Percentiles rank a stretch among this genome's conserved stretches.
phyloP scores from a whole-genome alignment of 2,797 vertebrate species.

The Oreortyx pictus region DNA sequence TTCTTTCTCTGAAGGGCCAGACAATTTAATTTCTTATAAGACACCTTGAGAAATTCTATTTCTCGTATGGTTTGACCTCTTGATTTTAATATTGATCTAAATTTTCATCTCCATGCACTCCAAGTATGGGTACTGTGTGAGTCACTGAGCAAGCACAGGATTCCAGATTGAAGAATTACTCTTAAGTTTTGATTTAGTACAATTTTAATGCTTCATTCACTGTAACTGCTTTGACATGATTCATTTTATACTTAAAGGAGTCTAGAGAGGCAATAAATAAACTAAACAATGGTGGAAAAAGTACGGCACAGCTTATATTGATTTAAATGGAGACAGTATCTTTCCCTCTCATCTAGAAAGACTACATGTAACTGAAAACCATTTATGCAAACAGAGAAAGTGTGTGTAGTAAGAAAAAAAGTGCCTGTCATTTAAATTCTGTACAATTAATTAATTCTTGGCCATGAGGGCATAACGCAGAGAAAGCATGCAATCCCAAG shows the following conservation, averaged over 20 bases:
- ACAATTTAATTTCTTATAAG: background rate
- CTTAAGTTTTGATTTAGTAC: background rate
- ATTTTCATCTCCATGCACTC: background rate
- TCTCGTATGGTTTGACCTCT: background rate
- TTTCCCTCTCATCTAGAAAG: background rate
- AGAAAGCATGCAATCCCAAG: background rate
- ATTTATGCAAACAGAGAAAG: background rate
- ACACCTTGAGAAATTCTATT: background rate
- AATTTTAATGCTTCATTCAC: background rate
- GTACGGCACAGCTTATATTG: background rate
- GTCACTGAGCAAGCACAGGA: background rate
- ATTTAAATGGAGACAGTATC: background rate
- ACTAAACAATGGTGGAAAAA: background rate
- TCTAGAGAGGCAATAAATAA: background rate
- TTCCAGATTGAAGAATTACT: background rate
- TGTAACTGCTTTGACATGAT: background rate
- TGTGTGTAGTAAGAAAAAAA: background rate
- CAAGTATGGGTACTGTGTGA: accelerated
- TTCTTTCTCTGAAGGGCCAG: background rate
- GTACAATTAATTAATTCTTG: background rate
- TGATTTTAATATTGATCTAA: background rate
- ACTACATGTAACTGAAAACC: accelerated
- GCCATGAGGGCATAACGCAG: background rate
- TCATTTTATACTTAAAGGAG: background rate
- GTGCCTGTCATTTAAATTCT: background rate